Conservation (phyloP, 2,113 vertebrate genomes). For the Aythya baeri region DNA sequence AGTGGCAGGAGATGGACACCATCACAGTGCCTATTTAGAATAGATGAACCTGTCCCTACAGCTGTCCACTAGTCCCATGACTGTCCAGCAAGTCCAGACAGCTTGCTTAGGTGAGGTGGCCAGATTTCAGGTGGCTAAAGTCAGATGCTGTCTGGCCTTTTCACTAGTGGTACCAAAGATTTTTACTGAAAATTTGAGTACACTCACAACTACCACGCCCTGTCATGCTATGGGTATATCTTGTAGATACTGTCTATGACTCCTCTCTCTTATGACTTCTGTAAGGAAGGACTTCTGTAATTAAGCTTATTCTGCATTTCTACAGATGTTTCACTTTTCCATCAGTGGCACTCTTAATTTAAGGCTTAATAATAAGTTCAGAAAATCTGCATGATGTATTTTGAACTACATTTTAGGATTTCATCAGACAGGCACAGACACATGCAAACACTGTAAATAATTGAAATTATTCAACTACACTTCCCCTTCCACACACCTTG, state of each 20-base stretch:
- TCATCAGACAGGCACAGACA: background rate
- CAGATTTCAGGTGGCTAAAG: background rate
- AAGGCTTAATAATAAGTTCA: background rate
- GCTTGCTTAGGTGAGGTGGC: background rate
- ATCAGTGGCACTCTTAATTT: background rate
- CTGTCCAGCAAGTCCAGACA: background rate
- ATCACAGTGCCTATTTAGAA: background rate
- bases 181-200: background rate
- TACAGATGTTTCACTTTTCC: background rate
- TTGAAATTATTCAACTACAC: background rate
- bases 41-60: background rate
- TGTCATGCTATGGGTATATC: background rate
- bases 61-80: background rate
- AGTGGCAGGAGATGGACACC: background rate
- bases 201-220: background rate
- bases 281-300: background rate
- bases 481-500: background rate
- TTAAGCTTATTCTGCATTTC: background rate
- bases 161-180: background rate
- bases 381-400: background rate
- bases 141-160: background rate
- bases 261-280: background rate
- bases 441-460: background rate
- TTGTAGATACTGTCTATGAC: rapidly evolving
- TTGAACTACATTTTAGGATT: background rate